Percentiles rank a stretch among this genome's conserved stretches.
These are phyloP conservation scores for Altica lythri DNA, from an alignment of 2,888 invertebrate genomes.

Conservation along the genomic window DNA sequence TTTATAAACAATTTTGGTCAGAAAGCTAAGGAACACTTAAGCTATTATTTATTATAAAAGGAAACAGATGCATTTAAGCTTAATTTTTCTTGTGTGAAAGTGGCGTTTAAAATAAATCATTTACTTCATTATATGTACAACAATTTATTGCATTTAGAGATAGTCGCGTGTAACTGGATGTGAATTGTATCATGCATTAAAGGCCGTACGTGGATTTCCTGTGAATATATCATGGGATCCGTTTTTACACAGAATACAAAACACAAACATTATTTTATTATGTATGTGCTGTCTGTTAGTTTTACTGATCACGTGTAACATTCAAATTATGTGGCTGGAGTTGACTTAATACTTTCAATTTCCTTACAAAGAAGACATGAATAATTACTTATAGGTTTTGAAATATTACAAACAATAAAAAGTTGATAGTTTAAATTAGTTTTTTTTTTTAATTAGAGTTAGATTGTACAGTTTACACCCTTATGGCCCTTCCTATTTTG, in stretches of 20 bases:
- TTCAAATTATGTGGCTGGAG: not conserved
- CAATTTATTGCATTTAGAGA: not conserved
- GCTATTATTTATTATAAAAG: too few species aligned
- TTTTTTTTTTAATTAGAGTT: too few species aligned
- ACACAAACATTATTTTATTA: not conserved
- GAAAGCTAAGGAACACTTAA: too few species aligned
- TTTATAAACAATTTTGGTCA: too few species aligned
- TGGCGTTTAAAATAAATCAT: not conserved
- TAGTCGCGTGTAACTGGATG: not conserved
- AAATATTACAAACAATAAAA: too few species aligned
- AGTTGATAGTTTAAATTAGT: too few species aligned
- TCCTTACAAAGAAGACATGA: conserved; percentile 1
- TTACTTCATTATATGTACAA: not conserved
- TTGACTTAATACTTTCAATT: conserved; percentile 8
- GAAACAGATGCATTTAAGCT: not conserved
- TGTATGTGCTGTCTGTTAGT: not conserved
- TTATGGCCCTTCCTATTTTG: too few species aligned
- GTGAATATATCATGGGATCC: conserved; percentile 18
- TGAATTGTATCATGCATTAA: conserved; percentile 22
- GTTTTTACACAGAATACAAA: not conserved
- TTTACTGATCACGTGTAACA: conserved; percentile 4
- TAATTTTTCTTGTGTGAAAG: not conserved
- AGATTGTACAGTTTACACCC: too few species aligned
- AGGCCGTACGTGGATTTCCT: conserved; percentile 31
- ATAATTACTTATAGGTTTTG: too few species aligned